Conservation (phyloP, 2,888 invertebrate genomes). For the Argyresthia goedartella region DNA sequence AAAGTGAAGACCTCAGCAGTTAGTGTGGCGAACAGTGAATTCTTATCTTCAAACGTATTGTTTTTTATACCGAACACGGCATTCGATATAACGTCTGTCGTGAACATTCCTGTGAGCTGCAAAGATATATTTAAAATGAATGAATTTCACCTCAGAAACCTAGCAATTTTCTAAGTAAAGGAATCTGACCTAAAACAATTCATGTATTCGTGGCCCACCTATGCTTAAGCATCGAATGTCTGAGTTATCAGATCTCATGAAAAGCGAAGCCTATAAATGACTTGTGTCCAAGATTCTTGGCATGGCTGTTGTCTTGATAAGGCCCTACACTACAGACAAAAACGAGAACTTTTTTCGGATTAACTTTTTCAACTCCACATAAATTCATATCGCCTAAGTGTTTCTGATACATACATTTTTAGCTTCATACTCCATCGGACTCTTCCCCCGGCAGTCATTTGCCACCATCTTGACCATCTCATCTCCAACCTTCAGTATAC, state of each 20-base stretch:
- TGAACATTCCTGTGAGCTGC: slow-evolving; percentile 14
- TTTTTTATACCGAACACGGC: slow-evolving; percentile 15
- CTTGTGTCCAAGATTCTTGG: too few species aligned
- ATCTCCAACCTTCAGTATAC: slow-evolving; percentile 9
- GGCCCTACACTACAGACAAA: too few species aligned
- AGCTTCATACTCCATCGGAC: slow-evolving; percentile 5
- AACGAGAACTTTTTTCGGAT: too few species aligned
- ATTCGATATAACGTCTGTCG: slow-evolving; percentile 16
- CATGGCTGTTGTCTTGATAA: too few species aligned
- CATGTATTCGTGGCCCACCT: too few species aligned
- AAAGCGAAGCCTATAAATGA: too few species aligned
- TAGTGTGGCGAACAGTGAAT: slow-evolving; percentile 13
- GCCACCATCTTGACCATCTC: slow-evolving; percentile 9
- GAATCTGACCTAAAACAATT: too few species aligned
- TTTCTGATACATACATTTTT: slow-evolving; percentile 7
- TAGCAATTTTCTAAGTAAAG: too few species aligned
- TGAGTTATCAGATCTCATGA: too few species aligned
- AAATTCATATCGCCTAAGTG: too few species aligned
- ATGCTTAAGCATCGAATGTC: too few species aligned
- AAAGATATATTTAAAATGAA: background rate
- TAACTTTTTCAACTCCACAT: too few species aligned
- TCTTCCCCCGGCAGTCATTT: background rate
- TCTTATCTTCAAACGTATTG: slow-evolving; percentile 12
- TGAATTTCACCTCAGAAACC: background rate
- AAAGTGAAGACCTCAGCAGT: slow-evolving; percentile 10